A percentile compares a stretch with the other conserved stretches of the same genome.
Conservation (phyloP, 2,888 invertebrate genomes). For the Tethea ocularis region DNA sequence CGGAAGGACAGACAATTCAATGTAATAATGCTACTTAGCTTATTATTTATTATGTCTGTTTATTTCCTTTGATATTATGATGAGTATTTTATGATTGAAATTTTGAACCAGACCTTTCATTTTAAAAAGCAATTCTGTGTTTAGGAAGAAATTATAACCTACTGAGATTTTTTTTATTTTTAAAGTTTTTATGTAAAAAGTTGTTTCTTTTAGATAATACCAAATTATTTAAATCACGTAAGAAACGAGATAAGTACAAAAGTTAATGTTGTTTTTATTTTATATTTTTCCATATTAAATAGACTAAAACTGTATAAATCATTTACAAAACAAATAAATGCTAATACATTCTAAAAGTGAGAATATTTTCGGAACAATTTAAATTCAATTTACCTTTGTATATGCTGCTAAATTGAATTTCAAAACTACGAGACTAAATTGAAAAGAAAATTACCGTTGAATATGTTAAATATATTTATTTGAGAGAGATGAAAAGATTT, state of each 20-base stretch:
- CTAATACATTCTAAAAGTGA: too few relatives aligned
- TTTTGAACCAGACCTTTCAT: background rate
- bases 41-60: background rate
- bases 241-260: too few relatives aligned
- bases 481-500: background rate
- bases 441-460: background rate
- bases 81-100: background rate
- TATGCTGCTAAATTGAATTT: background rate
- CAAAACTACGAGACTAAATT: background rate
- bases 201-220: too few relatives aligned
- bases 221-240: too few relatives aligned
- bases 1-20: background rate
- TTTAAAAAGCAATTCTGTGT: background rate
- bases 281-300: too few relatives aligned
- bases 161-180: background rate
- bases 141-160: background rate
- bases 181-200: background rate
- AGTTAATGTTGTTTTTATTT: too few relatives aligned
- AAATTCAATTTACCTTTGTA: background rate
- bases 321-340: too few relatives aligned
- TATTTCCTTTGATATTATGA: background rate
- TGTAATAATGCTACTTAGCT: conserved; percentile 4
- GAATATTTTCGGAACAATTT: background rate
- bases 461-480: background rate
- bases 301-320: too few relatives aligned